A percentile compares a stretch with the other conserved stretches of the same genome.
phyloP scores from a whole-genome alignment of 2,113 vertebrate species.

The Lates calcarifer region DNA sequence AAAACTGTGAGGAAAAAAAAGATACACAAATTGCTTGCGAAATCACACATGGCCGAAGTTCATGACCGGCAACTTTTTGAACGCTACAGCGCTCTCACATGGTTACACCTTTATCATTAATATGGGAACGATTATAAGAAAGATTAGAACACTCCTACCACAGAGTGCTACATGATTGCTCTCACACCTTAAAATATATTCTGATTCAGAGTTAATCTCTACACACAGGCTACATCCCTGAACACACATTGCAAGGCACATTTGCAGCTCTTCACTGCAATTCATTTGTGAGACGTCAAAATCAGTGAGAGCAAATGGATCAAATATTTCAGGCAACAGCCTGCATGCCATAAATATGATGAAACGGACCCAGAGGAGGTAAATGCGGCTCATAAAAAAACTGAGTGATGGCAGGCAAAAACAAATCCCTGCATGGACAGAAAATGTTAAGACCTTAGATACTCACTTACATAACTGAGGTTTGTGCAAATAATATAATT shows the following conservation, averaged over 20 bases:
- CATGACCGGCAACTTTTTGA: neutral
- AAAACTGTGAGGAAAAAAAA: too few relatives aligned
- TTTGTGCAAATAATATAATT: slow-evolving; percentile 32
- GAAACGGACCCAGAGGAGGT: neutral
- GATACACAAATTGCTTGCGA: neutral
- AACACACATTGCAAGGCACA: neutral
- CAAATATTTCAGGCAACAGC: slow-evolving; percentile 14
- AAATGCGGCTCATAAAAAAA: neutral
- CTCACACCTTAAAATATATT: neutral
- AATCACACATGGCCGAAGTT: neutral
- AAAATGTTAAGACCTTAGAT: neutral
- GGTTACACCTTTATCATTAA: neutral
- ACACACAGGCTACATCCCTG: neutral
- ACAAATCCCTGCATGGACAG: neutral
- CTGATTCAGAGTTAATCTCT: slow-evolving; percentile 22
- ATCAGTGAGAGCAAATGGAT: slow-evolving; percentile 19
- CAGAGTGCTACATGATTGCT: neutral
- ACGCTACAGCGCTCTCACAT: neutral
- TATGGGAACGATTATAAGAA: too few relatives aligned
- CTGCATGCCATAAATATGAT: neutral
- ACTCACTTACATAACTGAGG: slow-evolving; percentile 21
- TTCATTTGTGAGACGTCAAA: slow-evolving; percentile 31
- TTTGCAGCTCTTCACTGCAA: neutral
- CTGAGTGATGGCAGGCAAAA: neutral
- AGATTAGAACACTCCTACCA: neutral